These are phyloP conservation scores for Xyrauchen texanus DNA, from an alignment of 2,113 vertebrate genomes.

Conservation along the genomic window DNA sequence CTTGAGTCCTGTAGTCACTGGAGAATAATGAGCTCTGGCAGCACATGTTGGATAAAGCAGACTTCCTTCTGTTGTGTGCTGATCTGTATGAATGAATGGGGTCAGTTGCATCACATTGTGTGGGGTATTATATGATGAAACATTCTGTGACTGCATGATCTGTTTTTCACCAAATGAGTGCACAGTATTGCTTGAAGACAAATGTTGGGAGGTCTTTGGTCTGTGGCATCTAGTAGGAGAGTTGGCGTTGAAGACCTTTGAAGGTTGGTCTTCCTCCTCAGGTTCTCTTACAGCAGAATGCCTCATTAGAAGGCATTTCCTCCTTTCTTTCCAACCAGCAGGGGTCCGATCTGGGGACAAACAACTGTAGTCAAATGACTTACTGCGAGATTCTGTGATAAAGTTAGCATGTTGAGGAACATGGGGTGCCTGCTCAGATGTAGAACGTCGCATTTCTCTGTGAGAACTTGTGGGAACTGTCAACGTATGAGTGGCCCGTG, in stretches of 20 bases:
- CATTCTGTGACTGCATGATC: conserved; percentile 9
- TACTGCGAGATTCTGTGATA: conserved; percentile 87
- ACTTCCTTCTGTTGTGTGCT: conserved; percentile 66
- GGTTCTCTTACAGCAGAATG: conserved; percentile 73
- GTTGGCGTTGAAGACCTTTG: neutral
- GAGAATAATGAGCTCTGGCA: conserved; percentile 83
- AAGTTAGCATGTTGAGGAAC: conserved; percentile 78
- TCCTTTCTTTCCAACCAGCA: conserved; percentile 80
- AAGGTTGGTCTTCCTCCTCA: conserved; percentile 66
- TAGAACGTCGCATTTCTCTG: conserved; percentile 90
- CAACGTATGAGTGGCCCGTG: conserved; percentile 81
- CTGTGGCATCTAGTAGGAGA: conserved; percentile 43
- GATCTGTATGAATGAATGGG: conserved; percentile 30
- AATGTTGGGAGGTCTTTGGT: conserved; percentile 22
- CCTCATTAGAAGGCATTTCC: conserved; percentile 89
- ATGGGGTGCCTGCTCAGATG: conserved; percentile 88
- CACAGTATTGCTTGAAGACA: conserved; percentile 31
- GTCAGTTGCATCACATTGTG: conserved; percentile 29
- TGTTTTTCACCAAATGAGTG: conserved; percentile 25
- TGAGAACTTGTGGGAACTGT: conserved; percentile 78
- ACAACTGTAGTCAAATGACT: conserved; percentile 92
- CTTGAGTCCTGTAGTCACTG: conserved; percentile 84
- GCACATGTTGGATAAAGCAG: conserved; percentile 80
- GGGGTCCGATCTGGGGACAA: conserved; percentile 80
- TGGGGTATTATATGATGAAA: conserved; percentile 1